Conservation (phyloP, 1,140 invertebrate species). For the Aphelenchoides fujianensis region DNA sequence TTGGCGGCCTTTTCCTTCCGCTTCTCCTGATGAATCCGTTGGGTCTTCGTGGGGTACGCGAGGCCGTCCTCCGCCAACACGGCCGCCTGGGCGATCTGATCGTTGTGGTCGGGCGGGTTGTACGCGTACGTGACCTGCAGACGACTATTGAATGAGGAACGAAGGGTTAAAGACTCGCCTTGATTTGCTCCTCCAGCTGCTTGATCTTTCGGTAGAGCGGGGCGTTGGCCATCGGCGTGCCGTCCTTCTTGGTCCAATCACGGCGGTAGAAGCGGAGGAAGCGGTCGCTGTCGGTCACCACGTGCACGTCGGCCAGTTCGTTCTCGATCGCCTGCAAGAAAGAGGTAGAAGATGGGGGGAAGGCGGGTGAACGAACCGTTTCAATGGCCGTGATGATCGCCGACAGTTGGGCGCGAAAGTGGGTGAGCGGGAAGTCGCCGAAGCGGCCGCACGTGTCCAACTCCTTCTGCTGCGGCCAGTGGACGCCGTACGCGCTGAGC, state of each 20-base stretch:
- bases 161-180: not conserved
- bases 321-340: conserved; percentile 12
- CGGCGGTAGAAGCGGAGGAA: conserved; percentile 9
- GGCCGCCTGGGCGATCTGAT: not conserved
- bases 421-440: conserved; percentile 9
- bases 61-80: conserved; percentile 22
- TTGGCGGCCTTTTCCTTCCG: not conserved
- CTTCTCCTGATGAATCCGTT: not conserved
- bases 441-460: conserved; percentile 15
- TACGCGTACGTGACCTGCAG: conserved; percentile 10
- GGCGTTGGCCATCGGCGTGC: conserved; percentile 13
- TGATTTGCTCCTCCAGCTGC: not conserved
- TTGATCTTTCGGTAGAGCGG: conserved; percentile 10
- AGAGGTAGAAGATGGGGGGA: not conserved
- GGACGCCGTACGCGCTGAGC: conserved; percentile 19
- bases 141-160: not conserved
- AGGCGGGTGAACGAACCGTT: not conserved
- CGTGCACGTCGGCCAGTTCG: not conserved
- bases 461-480: not conserved
- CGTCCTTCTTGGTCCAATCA: conserved; percentile 22
- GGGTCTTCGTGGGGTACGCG: conserved; percentile 4
- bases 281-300: conserved; percentile 7
- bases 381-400: conserved; percentile 21
- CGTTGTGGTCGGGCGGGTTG: not conserved
- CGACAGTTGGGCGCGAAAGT: conserved; percentile 20